Evolutionary conservation across 1,140 invertebrate genomes (phyloP).

Genomic region (Drosophila sp.): DNA sequence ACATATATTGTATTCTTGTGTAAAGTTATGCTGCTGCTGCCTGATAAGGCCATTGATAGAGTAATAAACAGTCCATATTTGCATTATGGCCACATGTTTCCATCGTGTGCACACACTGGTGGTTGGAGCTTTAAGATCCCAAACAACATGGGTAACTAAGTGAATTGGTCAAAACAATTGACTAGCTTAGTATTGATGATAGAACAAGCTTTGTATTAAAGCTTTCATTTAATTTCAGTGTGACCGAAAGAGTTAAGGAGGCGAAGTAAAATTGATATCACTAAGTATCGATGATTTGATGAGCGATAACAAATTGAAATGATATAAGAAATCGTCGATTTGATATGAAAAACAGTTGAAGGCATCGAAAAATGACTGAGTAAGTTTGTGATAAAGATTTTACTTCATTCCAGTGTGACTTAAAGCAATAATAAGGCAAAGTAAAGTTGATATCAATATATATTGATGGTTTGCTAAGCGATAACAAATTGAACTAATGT

Average conservation of each 20-base stretch:
- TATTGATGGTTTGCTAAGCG: too few relatives aligned
- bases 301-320: too few relatives aligned
- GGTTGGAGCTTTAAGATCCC: background rate
- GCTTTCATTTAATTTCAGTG: background rate
- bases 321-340: too few relatives aligned
- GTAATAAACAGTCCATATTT: slow-evolving; percentile 65
- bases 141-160: background rate
- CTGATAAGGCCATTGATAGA: slow-evolving; percentile 78
- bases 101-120: slow-evolving; percentile 41
- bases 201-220: background rate
- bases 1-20: slow-evolving; percentile 28
- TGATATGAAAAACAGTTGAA: too few relatives aligned
- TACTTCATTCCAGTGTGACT: too few relatives aligned
- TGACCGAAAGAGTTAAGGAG: background rate
- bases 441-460: too few relatives aligned
- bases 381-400: too few relatives aligned
- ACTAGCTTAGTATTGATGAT: background rate
- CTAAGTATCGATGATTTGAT: too few relatives aligned
- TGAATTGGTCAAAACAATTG: slow-evolving; percentile 1
- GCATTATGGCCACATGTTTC: slow-evolving; percentile 6
- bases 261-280: background rate
- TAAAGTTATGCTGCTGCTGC: slow-evolving; percentile 50
- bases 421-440: too few relatives aligned
- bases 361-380: too few relatives aligned
- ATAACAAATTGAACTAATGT: too few relatives aligned